A percentile compares a stretch with the other conserved stretches of the same genome.
Evolutionary conservation across 2,888 invertebrate genomes (phyloP).

Genomic region (Linnaemya tessellans): DNA sequence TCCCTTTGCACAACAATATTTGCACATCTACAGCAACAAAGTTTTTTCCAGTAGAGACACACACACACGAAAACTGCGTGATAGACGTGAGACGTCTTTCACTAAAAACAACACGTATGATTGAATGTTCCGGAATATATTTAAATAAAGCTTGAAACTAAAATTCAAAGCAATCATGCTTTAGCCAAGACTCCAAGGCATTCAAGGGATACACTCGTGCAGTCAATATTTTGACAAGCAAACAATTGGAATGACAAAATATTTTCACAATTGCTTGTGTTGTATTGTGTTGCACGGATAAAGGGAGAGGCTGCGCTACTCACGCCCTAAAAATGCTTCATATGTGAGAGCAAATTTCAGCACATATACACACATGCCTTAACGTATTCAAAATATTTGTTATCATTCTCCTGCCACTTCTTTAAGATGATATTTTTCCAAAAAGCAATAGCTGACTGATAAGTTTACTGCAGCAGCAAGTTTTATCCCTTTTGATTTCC

Average conservation of each 20-base stretch:
- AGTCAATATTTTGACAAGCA: neutral
- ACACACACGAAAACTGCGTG: neutral
- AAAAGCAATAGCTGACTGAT: conserved; percentile 4
- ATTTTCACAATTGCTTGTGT: conserved; percentile 32
- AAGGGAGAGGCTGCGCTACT: neutral
- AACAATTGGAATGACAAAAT: conserved; percentile 58
- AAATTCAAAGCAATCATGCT: conserved; percentile 58
- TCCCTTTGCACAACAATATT: conserved; percentile 27
- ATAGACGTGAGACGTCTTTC: neutral
- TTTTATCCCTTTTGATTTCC: conserved; percentile 6
- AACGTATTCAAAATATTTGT: conserved; percentile 49
- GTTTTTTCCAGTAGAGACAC: conserved; percentile 24
- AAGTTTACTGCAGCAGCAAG: neutral
- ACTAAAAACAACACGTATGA: neutral
- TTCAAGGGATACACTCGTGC: neutral
- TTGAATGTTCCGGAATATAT: conserved; percentile 34
- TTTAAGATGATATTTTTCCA: neutral
- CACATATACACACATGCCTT: no score
- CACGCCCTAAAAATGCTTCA: conserved; percentile 4
- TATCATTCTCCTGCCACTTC: neutral
- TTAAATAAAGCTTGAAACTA: conserved; percentile 51
- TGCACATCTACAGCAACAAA: conserved; percentile 1
- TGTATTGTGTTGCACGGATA: neutral
- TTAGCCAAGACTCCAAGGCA: conserved; percentile 24
- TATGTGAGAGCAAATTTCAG: conserved; percentile 10